A percentile compares a stretch with the other conserved stretches of the same genome.
phyloP scores from a whole-genome alignment of 2,888 invertebrate species.

The Eupithecia exiguata region DNA sequence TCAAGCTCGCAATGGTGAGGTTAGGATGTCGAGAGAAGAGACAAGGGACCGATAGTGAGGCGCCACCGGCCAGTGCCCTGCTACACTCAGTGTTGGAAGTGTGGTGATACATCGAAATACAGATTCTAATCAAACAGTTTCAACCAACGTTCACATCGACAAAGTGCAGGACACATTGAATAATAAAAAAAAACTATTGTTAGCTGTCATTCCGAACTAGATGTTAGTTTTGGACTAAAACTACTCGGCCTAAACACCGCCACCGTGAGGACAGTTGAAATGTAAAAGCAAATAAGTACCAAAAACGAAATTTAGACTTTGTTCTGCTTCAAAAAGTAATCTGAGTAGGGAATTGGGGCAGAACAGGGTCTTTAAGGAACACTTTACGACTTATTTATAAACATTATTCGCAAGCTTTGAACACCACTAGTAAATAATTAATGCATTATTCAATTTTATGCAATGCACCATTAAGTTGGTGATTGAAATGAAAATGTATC shows the following conservation, averaged over 20 bases:
- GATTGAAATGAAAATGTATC: slow-evolving; percentile 9
- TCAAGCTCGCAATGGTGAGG: slow-evolving; percentile 82
- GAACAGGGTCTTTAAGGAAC: slow-evolving; percentile 72
- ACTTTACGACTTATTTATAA: slow-evolving; percentile 50
- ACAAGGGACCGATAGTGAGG: slow-evolving; percentile 72
- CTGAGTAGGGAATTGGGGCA: slow-evolving; percentile 69
- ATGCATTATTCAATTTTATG: slow-evolving; percentile 9
- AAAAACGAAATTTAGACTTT: slow-evolving; percentile 85
- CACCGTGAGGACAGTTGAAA: slow-evolving; percentile 76
- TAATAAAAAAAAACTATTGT: slow-evolving; percentile 63
- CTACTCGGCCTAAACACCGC: slow-evolving; percentile 82
- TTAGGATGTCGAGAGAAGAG: slow-evolving; percentile 77
- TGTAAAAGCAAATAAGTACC: slow-evolving; percentile 82
- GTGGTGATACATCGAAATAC: slow-evolving; percentile 82
- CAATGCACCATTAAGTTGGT: slow-evolving; percentile 6
- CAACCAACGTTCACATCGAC: slow-evolving; percentile 80
- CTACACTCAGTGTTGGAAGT: slow-evolving; percentile 70
- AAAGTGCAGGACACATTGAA: slow-evolving; percentile 73
- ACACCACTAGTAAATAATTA: neutral
- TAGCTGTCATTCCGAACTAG: slow-evolving; percentile 81
- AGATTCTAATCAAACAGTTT: slow-evolving; percentile 76
- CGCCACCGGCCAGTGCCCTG: slow-evolving; percentile 57
- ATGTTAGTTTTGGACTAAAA: slow-evolving; percentile 67
- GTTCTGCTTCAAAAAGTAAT: slow-evolving; percentile 77
- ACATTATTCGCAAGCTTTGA: neutral